Base-by-base conservation (phyloP, 2,797 vertebrate species). In the Peromyscus melanophrys region DNA sequence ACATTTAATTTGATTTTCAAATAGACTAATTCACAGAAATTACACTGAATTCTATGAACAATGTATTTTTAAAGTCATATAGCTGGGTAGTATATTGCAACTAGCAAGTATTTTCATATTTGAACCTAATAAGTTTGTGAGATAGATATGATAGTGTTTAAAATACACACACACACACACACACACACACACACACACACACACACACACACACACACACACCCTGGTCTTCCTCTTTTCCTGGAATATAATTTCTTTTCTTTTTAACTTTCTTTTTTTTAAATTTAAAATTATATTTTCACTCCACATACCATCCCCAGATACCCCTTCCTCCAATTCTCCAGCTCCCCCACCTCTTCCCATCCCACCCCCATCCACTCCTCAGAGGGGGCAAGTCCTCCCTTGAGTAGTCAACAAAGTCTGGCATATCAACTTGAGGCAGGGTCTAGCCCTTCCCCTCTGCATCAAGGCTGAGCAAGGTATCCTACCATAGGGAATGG, bases 1-100 rank as follows among this genome's bases (percentile, higher is more conserved):
- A 85, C 19, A 90, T 84, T 94, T 1, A 76, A 82, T 90, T 95
- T 96, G 46, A 16, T 89, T 94, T 96, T 61, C 14, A 92, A 84
- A 75, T 12, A 14, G 86, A 78, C 8, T 57, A 21, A 76, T 96
- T 92, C 55, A 95, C 49, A 96, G 75, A 96, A 95, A 67, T 82
- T 37, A 86, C 5, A 92, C 34, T 84, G 49, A 37, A 73, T 21
- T 43, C 65, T 76, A 31, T 83, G 37, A 88, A 88, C 63, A 90
- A 73, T 37, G 76, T 82, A 78, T 83, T 92, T 55, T 93, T 37
- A 95, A 92, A 88, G 63, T 46, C 23, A 76, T 71, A 55, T 46
- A 61, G 61, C 10, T 69, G 0, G 2, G 23, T 81, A 95, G 46
- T 87, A 12, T 69, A 84, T 92, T 93, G 37, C 0, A 94, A 12